Conservation (phyloP, 2,113 vertebrate genomes). For the Microtus oregoni region DNA sequence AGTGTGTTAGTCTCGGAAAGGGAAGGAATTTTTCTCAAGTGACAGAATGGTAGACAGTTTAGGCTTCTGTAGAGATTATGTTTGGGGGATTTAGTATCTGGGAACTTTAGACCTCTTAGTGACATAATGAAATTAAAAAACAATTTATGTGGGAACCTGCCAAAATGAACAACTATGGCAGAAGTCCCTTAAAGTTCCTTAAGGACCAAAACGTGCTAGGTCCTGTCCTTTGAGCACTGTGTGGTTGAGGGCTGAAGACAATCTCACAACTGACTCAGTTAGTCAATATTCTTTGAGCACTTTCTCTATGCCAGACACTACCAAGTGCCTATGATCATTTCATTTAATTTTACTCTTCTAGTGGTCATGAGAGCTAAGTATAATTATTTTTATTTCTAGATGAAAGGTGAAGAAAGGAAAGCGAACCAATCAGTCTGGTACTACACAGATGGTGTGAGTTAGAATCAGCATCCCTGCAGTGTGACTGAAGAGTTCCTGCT, state of each 20-base stretch:
- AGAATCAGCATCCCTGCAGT: not conserved
- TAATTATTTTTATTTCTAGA: not conserved
- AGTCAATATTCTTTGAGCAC: not conserved
- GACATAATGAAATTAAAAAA: not conserved
- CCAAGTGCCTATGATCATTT: not conserved
- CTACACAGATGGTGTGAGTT: not conserved
- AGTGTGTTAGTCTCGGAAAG: not conserved
- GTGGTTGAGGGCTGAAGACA: not conserved
- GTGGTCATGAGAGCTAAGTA: not conserved
- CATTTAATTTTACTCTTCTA: not conserved
- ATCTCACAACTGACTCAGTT: not conserved
- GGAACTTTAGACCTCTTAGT: not conserved
- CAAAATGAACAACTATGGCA: not conserved
- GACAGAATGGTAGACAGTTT: not conserved
- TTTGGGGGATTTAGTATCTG: not conserved
- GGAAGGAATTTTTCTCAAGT: not conserved
- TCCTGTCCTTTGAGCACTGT: not conserved
- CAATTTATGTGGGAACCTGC: not conserved
- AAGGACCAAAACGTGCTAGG: not conserved
- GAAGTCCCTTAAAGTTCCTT: not conserved
- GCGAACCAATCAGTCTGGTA: not conserved
- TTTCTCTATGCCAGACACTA: not conserved
- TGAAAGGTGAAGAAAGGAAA: not conserved
- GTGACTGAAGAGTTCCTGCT: not conserved
- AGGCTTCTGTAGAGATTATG: not conserved